A percentile compares a stretch with the other conserved stretches of the same genome.
These are phyloP conservation scores for Sardina pilchardus DNA, from an alignment of 2,113 vertebrate genomes.

Conservation along the genomic window DNA sequence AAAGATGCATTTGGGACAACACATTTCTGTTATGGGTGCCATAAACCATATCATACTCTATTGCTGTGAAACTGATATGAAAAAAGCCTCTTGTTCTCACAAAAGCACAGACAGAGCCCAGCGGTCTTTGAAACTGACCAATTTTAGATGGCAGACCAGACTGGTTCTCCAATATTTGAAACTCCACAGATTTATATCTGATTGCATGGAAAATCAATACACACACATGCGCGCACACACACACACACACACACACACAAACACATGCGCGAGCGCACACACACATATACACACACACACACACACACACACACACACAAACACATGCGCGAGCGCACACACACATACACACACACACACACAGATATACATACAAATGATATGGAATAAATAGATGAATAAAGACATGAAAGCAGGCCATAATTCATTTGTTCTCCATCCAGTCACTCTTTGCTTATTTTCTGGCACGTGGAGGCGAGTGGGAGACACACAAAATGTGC, in stretches of 20 bases:
- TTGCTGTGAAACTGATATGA: not conserved
- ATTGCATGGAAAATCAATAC: not conserved
- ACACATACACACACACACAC: not conserved
- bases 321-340: not conserved
- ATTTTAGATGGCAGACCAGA: not conserved
- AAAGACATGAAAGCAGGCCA: not conserved
- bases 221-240: not conserved
- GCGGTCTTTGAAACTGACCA: not conserved
- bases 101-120: not conserved
- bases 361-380: not conserved
- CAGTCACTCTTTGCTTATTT: not conserved
- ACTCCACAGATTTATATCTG: not conserved
- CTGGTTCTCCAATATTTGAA: not conserved
- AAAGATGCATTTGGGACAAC: not conserved
- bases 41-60: not conserved
- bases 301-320: not conserved
- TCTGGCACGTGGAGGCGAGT: not conserved
- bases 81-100: not conserved
- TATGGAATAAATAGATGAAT: not conserved
- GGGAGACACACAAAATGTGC: not conserved
- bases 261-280: no score
- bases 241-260: not conserved
- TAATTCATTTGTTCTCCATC: not conserved
- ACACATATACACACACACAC: not conserved
- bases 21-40: not conserved